Conservation (phyloP, 2,888 invertebrate genomes). For the Brachypalpus laphriformis region DNA sequence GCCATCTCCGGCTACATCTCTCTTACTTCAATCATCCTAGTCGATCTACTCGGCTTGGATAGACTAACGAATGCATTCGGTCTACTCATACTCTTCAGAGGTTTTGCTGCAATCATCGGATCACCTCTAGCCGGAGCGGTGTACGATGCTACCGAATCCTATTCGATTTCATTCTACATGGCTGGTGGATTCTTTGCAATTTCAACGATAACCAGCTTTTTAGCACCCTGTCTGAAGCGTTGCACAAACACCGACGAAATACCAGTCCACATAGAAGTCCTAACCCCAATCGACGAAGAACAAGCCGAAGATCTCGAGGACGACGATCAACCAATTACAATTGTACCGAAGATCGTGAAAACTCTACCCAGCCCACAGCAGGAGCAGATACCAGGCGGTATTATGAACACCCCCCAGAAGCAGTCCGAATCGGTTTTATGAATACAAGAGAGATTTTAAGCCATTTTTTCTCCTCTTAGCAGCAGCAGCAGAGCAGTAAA, state of each 20-base stretch:
- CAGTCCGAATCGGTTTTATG: conserved; percentile 71
- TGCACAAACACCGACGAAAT: conserved; percentile 84
- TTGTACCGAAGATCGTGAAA: conserved; percentile 90
- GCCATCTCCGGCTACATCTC: conserved; percentile 98
- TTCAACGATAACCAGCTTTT: conserved; percentile 92
- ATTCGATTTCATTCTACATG: conserved; percentile 95
- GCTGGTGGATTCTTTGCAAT: conserved; percentile 94
- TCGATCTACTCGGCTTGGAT: conserved; percentile 97
- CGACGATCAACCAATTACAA: conserved; percentile 89
- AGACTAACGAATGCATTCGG: conserved; percentile 99
- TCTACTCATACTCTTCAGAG: conserved; percentile 96
- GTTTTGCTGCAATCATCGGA: conserved; percentile 95
- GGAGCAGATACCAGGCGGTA: conserved; percentile 75
- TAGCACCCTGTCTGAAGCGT: conserved; percentile 89
- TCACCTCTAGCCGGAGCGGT: conserved; percentile 94
- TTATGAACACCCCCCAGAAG: conserved; percentile 54
- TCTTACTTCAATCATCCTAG: conserved; percentile 97
- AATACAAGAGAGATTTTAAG: conserved; percentile 57
- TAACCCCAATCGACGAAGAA: conserved; percentile 93
- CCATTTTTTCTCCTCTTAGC: conserved; percentile 42
- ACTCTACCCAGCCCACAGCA: conserved; percentile 88
- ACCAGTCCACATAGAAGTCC: conserved; percentile 87
- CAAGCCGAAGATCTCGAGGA: conserved; percentile 90
- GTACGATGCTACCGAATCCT: conserved; percentile 93
- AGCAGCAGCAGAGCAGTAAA: conserved; percentile 40